Evolutionary conservation across 2,888 invertebrate genomes (phyloP), one percentile per base, ranked within the genome.

Genomic region (Desoria tigrina): DNA sequence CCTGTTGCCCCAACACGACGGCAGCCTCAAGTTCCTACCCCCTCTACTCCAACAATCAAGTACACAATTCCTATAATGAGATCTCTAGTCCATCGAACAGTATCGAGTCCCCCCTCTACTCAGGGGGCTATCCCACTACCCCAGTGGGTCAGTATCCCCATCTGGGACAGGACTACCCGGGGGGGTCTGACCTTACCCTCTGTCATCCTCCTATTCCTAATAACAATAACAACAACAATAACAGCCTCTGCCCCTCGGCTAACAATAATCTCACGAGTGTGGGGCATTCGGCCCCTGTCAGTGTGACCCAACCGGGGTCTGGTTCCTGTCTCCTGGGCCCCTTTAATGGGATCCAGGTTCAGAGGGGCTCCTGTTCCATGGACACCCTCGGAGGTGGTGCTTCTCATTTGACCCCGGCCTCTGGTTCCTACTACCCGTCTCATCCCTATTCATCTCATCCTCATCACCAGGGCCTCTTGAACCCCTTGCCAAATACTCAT

Each of bases 351-450:
- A 61, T 64, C 18, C 68, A 68, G 51, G 57, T 61, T 39, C 69
- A 59, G 24, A 59, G 27, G 62, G 62, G 26, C 62, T 37, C 23
- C 53, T 58, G 58, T 49, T 77, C 63, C 74, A 67, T 74, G 84
- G 84, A 45, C 45, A 6, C 78, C 84, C 83, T 79, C n/a, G n/a
- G 83, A 49, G 7, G 14, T 16, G 45, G 45, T 16, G 45, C 16
- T 16, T 45, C 24, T 24, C 84, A 72, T 82, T 83, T 51, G 16
- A 80, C 82, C 78, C 79, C 81, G 32, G 80, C 81, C 45, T 32
- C 82, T 83, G 78, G 82, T 82, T 50, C 58, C 37, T 2, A 75
- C 82, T 82, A 71, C 81, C 81, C 21, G 26, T 11, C 14, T 24
- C 71, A 63, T 42, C 49, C 45, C 26, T 61, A 61, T 54, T 66